Evolutionary conservation across 2,113 vertebrate genomes (phyloP).

Genomic region (Sinosuthora webbiana): DNA sequence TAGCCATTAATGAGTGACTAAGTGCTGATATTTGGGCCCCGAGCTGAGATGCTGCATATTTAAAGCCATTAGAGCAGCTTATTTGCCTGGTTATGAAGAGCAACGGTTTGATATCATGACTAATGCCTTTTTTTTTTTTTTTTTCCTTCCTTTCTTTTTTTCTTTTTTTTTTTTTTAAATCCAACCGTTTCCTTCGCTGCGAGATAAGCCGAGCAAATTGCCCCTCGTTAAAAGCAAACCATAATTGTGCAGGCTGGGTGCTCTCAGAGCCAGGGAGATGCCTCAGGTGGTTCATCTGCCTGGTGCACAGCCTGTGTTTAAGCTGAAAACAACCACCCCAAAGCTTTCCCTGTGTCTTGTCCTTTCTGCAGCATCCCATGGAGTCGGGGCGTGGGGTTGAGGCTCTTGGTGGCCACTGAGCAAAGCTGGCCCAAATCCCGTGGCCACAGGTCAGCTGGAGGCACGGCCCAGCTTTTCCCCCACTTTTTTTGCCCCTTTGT

Average conservation of each 20-base stretch:
- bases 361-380: background rate
- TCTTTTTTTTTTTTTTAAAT: background rate
- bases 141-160: too few species aligned
- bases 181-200: background rate
- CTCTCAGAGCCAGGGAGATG: background rate
- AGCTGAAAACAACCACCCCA: background rate
- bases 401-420: background rate
- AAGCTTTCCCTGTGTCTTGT: background rate
- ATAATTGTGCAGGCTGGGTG: background rate
- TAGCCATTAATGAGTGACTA: slow-evolving; percentile 55
- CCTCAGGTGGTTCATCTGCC: background rate
- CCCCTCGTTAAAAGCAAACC: slow-evolving; percentile 31
- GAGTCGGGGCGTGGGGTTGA: rapidly evolving
- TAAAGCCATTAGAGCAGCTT: slow-evolving; percentile 28
- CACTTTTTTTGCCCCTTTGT: background rate
- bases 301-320: background rate
- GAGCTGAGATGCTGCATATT: slow-evolving; percentile 40
- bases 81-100: slow-evolving; percentile 39
- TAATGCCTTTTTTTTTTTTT: slow-evolving; percentile 28
- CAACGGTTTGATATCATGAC: slow-evolving; percentile 21
- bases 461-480: background rate
- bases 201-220: slow-evolving; percentile 34
- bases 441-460: background rate
- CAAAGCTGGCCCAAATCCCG: background rate
- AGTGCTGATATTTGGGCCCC: slow-evolving; percentile 45